These are phyloP conservation scores for Drosophila baimaii DNA, from an alignment of 1,140 invertebrate species.

Conservation along the genomic window DNA sequence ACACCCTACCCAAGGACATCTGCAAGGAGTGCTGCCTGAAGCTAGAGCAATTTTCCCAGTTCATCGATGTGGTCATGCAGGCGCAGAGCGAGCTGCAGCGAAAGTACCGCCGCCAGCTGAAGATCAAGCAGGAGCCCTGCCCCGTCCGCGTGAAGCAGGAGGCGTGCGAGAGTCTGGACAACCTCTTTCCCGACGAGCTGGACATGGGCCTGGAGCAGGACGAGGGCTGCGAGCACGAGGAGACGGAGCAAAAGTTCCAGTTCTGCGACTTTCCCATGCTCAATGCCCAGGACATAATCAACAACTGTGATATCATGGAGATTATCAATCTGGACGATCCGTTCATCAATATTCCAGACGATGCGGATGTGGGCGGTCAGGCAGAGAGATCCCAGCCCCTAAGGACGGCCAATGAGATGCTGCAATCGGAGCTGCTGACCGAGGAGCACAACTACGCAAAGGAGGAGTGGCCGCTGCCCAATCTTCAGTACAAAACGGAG, in stretches of 20 bases:
- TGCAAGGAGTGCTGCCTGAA: conserved; percentile 66
- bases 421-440: conserved; percentile 69
- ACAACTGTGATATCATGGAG: conserved; percentile 84
- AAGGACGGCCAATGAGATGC: conserved; percentile 55
- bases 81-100: conserved; percentile 74
- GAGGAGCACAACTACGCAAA: conserved; percentile 83
- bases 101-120: conserved; percentile 72
- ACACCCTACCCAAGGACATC: conserved; percentile 74
- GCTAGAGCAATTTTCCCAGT: conserved; percentile 66
- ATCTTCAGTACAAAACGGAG: conserved; percentile 74
- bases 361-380: conserved; percentile 60
- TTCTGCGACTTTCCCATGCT: conserved; percentile 81
- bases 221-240: conserved; percentile 65
- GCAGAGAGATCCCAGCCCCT: conserved; percentile 19
- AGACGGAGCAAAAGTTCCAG: conserved; percentile 77
- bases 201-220: conserved; percentile 70
- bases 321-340: conserved; percentile 82
- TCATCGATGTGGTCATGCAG: conserved; percentile 77
- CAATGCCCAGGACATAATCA: conserved; percentile 79
- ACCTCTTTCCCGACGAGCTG: conserved; percentile 73
- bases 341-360: conserved; percentile 80
- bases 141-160: conserved; percentile 77
- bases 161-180: conserved; percentile 71
- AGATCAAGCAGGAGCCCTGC: conserved; percentile 80
- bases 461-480: conserved; percentile 67